Base-by-base conservation (phyloP, 1,140 invertebrate genomes). In the Pollicipes pollicipes region DNA sequence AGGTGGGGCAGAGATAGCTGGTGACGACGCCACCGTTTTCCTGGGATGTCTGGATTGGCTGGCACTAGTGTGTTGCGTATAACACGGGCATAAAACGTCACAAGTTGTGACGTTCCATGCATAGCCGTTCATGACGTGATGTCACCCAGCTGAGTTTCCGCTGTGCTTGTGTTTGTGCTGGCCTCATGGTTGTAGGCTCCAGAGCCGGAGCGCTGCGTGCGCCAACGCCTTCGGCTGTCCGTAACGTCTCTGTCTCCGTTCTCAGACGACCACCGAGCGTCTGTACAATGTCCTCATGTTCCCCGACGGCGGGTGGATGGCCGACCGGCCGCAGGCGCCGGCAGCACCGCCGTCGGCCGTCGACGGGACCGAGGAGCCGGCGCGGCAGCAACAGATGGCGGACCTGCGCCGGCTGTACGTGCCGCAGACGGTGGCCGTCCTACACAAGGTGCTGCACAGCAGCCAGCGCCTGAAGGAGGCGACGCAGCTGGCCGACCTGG, bases 211-310 rank as follows among this genome's bases (percentile, higher is more conserved):
- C n/a, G n/a, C n/a, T n/a, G n/a, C n/a, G n/a, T n/a, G n/a, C n/a
- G n/a, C n/a, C n/a, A n/a, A n/a, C n/a, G n/a, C n/a, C n/a, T n/a
- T n/a, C n/a, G n/a, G n/a, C n/a, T n/a, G n/a, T n/a, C n/a, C n/a
- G n/a, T n/a, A n/a, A n/a, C n/a, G n/a, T n/a, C n/a, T n/a, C n/a
- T n/a, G n/a, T n/a, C n/a, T n/a, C n/a, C n/a, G n/a, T n/a, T n/a
- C n/a, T 24, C 10, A 10, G 10, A 66, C 30, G 64, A n/a, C 73
- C 67, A 79, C 81, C 71, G 86, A 88, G 68, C 82, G 89, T 32
- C 81, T 97, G 0, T 93, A 90, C 79, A 95, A 95, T 80, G 88
- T 96, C 13, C 78, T 97, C 30, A 77, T 93, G 1, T 96, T 96
- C 77, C 88, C 91, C 63, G 88, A 91, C 74, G 89, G 88, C 66